Base-by-base conservation (phyloP, 2,113 vertebrate genomes). In the Cinclus cinclus region DNA sequence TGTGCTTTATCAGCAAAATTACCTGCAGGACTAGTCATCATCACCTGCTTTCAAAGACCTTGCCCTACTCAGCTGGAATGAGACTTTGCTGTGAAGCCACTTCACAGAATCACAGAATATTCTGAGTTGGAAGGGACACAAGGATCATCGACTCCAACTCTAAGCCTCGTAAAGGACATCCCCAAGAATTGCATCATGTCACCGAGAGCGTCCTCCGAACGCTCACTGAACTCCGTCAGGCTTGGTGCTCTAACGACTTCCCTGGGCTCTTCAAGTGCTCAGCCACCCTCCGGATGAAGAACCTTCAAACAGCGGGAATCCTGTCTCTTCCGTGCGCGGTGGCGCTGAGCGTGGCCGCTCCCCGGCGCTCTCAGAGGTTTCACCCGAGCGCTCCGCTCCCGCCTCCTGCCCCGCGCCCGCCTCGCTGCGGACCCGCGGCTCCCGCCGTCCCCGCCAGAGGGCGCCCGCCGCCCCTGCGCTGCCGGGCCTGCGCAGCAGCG, bases 271-370 rank as follows among this genome's bases (percentile, higher is more conserved):
- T 21, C 9, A 22, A 5, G 41, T 7, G 49, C 30, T 25, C 21
- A 31, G 9, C 13, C 41, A 8, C 25, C 1, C 25, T 8, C 4
- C 9, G 50, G 6, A 11, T 3, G 35, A 18, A 15, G 49, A 15
- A 2, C 6, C 42, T 6, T 15, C 27, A 1, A 7, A 1, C 2
- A 13, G 7, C 46, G 13, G 2, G 9, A 1, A 1, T 0, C 13
- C 6, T 23, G 4, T 6, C 24, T 4, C 4, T 53, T 3, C 35
- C 10, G 1, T 0, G 62, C 47, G 0, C 3, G 1, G 41, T 3
- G 8, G 11, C 76, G 1, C 33, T 1, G 21, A 1, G 9, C 5
- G 22, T 0, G 17, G 27, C 80, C 23, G 2, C 0, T 28, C 33
- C 50, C 18, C 7, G 1, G 11, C 0, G 3, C 4, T 4, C n/a